Conservation (phyloP, 2,113 vertebrate species). For the Atrichornis clamosus region DNA sequence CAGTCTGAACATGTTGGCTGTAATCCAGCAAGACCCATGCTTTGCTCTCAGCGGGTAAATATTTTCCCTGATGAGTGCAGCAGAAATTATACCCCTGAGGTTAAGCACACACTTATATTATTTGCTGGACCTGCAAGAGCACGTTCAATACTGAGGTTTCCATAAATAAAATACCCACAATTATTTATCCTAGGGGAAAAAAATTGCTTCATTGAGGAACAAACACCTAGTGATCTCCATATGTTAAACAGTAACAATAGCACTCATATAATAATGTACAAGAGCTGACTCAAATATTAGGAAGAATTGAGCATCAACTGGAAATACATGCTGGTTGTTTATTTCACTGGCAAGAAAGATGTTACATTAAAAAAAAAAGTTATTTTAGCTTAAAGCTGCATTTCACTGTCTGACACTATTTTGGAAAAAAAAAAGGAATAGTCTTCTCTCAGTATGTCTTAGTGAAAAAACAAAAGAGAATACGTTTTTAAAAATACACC, state of each 20-base stretch:
- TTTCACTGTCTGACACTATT: slow-evolving; percentile 37
- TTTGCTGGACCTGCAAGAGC: background rate
- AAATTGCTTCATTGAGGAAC: background rate
- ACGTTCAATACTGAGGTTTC: background rate
- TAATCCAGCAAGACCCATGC: background rate
- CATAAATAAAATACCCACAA: slow-evolving; percentile 8
- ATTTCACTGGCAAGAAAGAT: slow-evolving; percentile 8
- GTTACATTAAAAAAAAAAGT: background rate
- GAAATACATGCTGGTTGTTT: slow-evolving; percentile 20
- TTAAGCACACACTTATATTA: background rate
- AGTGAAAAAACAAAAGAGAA: background rate
- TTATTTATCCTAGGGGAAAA: background rate
- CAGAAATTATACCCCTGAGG: background rate
- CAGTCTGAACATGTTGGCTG: background rate
- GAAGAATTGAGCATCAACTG: background rate
- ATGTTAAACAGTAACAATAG: background rate
- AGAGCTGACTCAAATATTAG: background rate
- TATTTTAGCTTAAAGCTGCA: background rate
- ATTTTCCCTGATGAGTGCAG: background rate
- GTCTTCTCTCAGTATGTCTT: background rate
- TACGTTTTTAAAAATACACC: background rate
- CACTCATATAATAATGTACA: background rate
- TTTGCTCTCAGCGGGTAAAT: background rate
- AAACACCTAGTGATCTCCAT: background rate
- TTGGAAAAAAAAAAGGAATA: slow-evolving; percentile 6